Evolutionary conservation across 2,797 vertebrate species (phyloP).

Genomic region (Ctenopoma kingsleyae): DNA sequence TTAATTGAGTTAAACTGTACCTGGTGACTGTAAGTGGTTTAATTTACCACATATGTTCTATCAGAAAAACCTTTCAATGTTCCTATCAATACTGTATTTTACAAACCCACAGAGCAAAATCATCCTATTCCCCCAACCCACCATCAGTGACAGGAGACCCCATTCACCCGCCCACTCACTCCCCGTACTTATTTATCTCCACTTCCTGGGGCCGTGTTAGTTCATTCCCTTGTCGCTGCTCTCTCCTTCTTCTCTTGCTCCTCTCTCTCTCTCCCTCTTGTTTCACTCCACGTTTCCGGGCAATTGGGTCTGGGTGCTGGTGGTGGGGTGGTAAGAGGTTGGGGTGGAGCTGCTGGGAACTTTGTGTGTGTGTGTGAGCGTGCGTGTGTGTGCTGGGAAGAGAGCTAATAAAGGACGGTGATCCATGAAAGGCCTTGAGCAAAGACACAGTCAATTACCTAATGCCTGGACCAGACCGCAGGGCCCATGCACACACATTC

Average conservation of each 20-base stretch:
- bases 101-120: constrained; percentile 42
- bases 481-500: constrained; percentile 74
- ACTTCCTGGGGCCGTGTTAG: constrained; percentile 77
- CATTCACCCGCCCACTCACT: constrained; percentile 66
- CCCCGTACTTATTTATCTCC: constrained; percentile 79
- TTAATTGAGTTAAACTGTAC: constrained; percentile 1
- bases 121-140: constrained; percentile 34
- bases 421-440: constrained; percentile 90
- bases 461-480: constrained; percentile 85
- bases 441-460: constrained; percentile 90
- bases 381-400: constrained; percentile 80
- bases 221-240: constrained; percentile 71
- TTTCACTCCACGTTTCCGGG: constrained; percentile 84
- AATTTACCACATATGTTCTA: background rate
- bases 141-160: constrained; percentile 67
- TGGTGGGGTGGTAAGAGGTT: constrained; percentile 75
- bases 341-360: constrained; percentile 85
- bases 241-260: constrained; percentile 64
- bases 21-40: constrained; percentile 1
- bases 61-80: constrained; percentile 17
- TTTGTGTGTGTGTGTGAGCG: constrained; percentile 57
- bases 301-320: constrained; percentile 84
- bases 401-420: constrained; percentile 88
- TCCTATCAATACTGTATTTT: constrained; percentile 25
- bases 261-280: constrained; percentile 63